phyloP scores from a whole-genome alignment of 2,888 invertebrate genomes.

The Gerris lacustris region DNA sequence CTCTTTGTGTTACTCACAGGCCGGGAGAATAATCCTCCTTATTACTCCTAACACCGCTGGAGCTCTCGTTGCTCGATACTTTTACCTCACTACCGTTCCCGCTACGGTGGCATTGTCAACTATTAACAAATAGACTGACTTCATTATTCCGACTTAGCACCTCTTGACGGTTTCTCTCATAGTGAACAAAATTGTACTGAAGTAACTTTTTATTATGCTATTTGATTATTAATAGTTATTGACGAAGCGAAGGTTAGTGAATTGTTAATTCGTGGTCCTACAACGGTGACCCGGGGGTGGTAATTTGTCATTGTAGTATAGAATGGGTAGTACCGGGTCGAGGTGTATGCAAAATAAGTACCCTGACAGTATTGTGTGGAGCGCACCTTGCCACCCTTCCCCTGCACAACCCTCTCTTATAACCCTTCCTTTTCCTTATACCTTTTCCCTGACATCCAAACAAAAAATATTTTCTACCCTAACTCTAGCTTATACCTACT shows the following conservation, averaged over 20 bases:
- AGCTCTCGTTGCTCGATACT: no score
- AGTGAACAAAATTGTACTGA: background rate
- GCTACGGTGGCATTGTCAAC: no score
- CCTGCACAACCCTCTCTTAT: no score
- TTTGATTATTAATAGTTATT: background rate
- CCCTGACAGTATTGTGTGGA: background rate
- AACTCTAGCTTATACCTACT: no score
- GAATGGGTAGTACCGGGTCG: background rate
- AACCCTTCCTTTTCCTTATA: no score
- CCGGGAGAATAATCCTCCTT: background rate
- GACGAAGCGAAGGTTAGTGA: no score
- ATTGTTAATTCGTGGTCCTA: no score
- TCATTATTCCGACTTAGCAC: no score
- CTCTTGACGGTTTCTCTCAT: background rate
- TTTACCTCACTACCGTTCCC: no score
- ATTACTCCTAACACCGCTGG: background rate
- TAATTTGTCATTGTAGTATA: background rate
- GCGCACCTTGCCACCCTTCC: background rate
- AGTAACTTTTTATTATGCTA: background rate
- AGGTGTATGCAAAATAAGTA: slow-evolving; percentile 5
- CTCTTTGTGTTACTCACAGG: slow-evolving; percentile 1
- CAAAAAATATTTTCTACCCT: no score
- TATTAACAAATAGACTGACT: no score
- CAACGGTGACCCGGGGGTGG: background rate
- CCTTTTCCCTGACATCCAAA: no score